phyloP scores from a whole-genome alignment of 1,140 invertebrate genomes.

The Caenorhabditis inopinata region DNA sequence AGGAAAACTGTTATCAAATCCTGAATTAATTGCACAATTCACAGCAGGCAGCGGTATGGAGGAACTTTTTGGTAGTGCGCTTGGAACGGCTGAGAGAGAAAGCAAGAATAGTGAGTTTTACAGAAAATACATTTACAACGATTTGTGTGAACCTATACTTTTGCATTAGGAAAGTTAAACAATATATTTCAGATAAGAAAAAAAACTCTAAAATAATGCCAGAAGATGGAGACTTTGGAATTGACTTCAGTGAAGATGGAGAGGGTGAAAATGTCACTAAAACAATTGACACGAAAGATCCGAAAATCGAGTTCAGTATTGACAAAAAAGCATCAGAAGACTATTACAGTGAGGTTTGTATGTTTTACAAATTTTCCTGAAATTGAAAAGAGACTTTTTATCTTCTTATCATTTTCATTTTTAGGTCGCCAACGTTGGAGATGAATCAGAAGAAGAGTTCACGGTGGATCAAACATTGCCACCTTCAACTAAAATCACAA shows the following conservation, averaged over 20 bases:
- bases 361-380: too few relatives aligned
- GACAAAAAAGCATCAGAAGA: conserved; percentile 16
- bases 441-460: neutral
- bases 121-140: too few relatives aligned
- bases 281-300: conserved; percentile 35
- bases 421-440: neutral
- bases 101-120: neutral
- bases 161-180: neutral
- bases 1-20: conserved; percentile 61
- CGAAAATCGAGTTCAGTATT: conserved; percentile 48
- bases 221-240: conserved; percentile 58
- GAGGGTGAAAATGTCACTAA: conserved; percentile 40
- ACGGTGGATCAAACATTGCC: neutral
- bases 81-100: conserved; percentile 44
- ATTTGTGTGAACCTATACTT: too few relatives aligned
- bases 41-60: conserved; percentile 35
- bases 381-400: neutral
- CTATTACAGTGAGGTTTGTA: conserved; percentile 37
- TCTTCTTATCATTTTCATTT: neutral
- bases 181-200: neutral
- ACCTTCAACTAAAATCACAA: neutral
- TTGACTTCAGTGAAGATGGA: conserved; percentile 54
- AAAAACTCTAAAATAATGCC: conserved; percentile 38
- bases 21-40: conserved; percentile 63
- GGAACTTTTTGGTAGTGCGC: conserved; percentile 45